Conservation (phyloP, 2,797 vertebrate genomes). For the Scolopax bukidnonensis region DNA sequence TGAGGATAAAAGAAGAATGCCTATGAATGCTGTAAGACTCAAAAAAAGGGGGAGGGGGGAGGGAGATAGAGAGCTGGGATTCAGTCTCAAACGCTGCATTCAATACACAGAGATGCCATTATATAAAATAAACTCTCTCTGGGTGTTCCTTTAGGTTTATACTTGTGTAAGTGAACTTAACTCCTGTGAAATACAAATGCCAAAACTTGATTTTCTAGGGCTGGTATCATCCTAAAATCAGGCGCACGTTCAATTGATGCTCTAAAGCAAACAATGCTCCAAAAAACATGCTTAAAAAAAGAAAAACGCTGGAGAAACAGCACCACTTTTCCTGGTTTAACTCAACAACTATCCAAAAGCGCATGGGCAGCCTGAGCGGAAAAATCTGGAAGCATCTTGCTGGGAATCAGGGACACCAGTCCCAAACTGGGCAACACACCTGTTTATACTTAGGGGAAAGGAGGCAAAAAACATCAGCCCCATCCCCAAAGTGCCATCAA, state of each 20-base stretch:
- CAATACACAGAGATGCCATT: background rate
- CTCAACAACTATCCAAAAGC: background rate
- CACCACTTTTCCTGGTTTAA: background rate
- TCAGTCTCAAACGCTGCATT: conserved; percentile 1
- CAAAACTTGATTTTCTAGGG: background rate
- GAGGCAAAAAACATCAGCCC: background rate
- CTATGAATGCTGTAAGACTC: conserved; percentile 2
- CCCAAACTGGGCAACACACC: background rate
- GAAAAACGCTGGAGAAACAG: background rate
- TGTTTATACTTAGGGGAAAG: background rate
- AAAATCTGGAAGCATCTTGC: background rate
- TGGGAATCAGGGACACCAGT: background rate
- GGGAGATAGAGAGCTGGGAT: conserved; percentile 16
- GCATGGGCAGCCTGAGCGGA: background rate
- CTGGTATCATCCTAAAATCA: background rate
- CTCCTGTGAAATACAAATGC: background rate
- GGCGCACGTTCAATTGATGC: background rate
- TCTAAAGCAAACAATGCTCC: background rate
- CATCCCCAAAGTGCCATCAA: background rate
- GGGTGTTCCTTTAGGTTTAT: background rate
- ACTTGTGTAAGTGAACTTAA: background rate
- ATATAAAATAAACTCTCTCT: conserved; percentile 7
- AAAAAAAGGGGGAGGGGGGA: background rate
- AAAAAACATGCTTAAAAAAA: background rate
- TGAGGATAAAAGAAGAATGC: conserved; percentile 31